Base-by-base conservation (phyloP, 2,113 vertebrate genomes). In the Coracopsis vasa region DNA sequence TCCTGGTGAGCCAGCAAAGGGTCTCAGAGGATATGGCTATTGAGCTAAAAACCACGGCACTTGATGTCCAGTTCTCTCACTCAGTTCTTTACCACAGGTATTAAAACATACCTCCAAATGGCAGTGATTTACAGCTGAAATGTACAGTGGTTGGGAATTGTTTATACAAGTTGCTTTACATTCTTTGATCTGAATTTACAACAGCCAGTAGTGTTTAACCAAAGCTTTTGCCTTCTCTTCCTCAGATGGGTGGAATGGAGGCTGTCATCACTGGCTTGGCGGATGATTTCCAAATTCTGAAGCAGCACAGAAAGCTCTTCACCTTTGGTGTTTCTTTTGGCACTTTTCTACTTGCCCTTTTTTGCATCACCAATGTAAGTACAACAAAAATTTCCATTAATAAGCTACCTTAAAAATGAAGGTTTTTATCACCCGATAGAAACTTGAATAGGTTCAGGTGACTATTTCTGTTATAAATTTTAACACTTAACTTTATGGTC, bases 191-290 rank as follows among this genome's bases (percentile, higher is more conserved):
- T 58, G 33, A 42, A 10, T 48, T 61, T 47, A 37, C 29, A 75
- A 2, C 20, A 39, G 16, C 9, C 62, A 27, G 25, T 0, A 71
- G 33, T 0, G 0, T 87, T 64, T 96, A 92, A 96, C 19, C 25
- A 66, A 51, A 64, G 19, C 11, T 72, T 35, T 92, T 67, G 13
- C 5, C 62, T 92, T 88, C 80, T 37, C 87, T 82, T 66, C 42
- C 69, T 42, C 96, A 99, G 99, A 99, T 99, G 99, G 99, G 99
- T 2, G 99, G 99, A 67, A 99, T 99, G 99, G 99, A 99, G 86
- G 99, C 99, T 1, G 98, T 99, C 87, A 98, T 99, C 98, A 99
- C 99, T 1, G 99, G 99, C 62, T 97, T 99, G 73, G 98, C 99
- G 1, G 99, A 99, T n/a, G 99, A 99, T 95, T 99, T 99, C 92